Evolutionary conservation across 2,888 invertebrate genomes (phyloP).

Genomic region (Anthrax anthrax): DNA sequence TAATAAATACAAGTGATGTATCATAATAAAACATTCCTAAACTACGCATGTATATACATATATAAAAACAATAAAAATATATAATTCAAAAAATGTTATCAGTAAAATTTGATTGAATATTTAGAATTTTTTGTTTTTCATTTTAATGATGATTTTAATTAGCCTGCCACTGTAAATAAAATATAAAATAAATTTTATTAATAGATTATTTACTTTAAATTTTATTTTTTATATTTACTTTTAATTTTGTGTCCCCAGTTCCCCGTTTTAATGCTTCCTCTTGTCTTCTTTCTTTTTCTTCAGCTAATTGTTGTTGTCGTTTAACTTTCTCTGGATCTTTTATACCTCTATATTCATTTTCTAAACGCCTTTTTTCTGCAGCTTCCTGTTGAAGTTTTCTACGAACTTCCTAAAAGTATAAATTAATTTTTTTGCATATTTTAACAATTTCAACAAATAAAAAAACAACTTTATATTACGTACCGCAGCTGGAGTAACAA

Average conservation of each 20-base stretch:
- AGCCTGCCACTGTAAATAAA: slow-evolving; percentile 25
- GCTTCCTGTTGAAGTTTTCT: slow-evolving; percentile 51
- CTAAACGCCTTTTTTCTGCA: slow-evolving; percentile 46
- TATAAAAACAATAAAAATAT: too few relatives aligned
- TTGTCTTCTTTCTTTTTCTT: slow-evolving; percentile 43
- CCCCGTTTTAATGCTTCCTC: slow-evolving; percentile 32
- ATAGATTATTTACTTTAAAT: neutral
- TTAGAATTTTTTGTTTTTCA: too few relatives aligned
- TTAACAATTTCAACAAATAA: neutral
- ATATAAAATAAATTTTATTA: neutral
- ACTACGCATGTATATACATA: too few relatives aligned
- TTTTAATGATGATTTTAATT: too few relatives aligned
- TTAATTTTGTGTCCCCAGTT: slow-evolving; percentile 17
- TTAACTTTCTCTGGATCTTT: slow-evolving; percentile 46
- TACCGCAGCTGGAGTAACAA: neutral
- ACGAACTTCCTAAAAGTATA: slow-evolving; percentile 41
- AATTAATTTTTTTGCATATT: neutral
- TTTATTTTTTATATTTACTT: slow-evolving; percentile 10
- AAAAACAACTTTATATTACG: neutral
- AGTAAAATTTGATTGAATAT: too few relatives aligned
- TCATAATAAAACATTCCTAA: too few relatives aligned
- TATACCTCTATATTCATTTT: slow-evolving; percentile 47
- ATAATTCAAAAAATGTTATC: too few relatives aligned
- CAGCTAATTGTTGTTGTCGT: slow-evolving; percentile 42
- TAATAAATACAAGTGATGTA: too few relatives aligned